Conservation (phyloP, 1,140 invertebrate genomes). For the Zaprionus nigranus region DNA sequence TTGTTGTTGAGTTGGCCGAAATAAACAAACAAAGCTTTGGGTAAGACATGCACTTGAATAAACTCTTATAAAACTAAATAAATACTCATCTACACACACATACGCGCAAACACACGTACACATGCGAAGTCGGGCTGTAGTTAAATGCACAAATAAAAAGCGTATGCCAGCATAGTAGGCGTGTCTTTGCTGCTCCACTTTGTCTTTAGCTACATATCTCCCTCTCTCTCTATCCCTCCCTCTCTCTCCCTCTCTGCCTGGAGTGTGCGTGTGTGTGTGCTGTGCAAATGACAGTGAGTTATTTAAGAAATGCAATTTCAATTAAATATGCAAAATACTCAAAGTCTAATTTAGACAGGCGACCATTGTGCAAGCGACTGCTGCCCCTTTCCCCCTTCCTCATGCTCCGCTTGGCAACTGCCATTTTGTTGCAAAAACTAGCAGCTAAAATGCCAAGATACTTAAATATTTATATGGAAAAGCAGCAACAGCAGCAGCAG, state of each 20-base stretch:
- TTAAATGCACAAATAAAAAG: slow-evolving; percentile 73
- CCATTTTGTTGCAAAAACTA: slow-evolving; percentile 48
- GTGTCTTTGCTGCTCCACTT: not conserved
- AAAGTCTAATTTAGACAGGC: slow-evolving; percentile 81
- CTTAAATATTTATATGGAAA: slow-evolving; percentile 80
- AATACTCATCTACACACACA: slow-evolving; percentile 47
- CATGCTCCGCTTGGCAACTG: slow-evolving; percentile 24
- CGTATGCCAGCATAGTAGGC: slow-evolving; percentile 38
- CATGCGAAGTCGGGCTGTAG: slow-evolving; percentile 45
- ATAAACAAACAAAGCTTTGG: slow-evolving; percentile 73
- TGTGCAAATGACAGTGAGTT: slow-evolving; percentile 77
- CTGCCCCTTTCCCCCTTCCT: not conserved
- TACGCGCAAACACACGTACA: slow-evolving; percentile 8
- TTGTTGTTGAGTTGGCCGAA: slow-evolving; percentile 55
- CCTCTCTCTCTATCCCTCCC: not conserved
- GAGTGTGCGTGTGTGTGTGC: not conserved
- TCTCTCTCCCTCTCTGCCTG: slow-evolving; percentile 1
- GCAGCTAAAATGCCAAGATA: slow-evolving; percentile 72
- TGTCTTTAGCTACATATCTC: not conserved
- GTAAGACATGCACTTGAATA: slow-evolving; percentile 80
- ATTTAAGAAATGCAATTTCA: slow-evolving; percentile 83
- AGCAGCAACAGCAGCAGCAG: slow-evolving; percentile 24
- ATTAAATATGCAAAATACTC: slow-evolving; percentile 84
- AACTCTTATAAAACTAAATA: slow-evolving; percentile 82
- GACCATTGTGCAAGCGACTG: slow-evolving; percentile 36